Base-by-base conservation (phyloP, 2,797 vertebrate genomes). In the Chiroxiphia lanceolata region DNA sequence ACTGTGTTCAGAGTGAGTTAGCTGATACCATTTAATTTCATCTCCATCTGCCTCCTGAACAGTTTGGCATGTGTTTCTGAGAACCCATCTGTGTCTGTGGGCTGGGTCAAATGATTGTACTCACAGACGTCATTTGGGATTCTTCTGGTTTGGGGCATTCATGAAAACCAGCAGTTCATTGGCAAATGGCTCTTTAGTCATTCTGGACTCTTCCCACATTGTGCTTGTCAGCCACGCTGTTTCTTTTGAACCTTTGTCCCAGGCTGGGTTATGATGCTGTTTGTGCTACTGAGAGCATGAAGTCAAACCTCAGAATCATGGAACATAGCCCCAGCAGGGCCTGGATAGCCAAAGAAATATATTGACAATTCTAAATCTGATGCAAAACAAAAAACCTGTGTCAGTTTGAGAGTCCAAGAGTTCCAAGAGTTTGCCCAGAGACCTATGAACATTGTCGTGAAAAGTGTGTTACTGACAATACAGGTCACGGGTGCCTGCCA, bases 31-130 rank as follows among this genome's bases (percentile, higher is more conserved):
- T 93, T 95, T 95, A 45, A 91, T 96, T 95, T 89, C 80, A 56
- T 95, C 94, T 94, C 96, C 96, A 96, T 96, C 93, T 96, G 96
- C 92, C 96, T 95, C 65, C 91, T 14, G 77, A 97, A n/a, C 69
- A 93, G 70, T 79, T 71, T 94, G 95, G 94, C 95, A 48, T 67
- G 70, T 75, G 90, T 94, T 97, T 87, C 91, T 5, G 34, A 84
- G 54, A 64, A 65, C 60, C 93, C 95, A 97, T 97, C 95, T 97
- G 95, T 91, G 89, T 83, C 95, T 95, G 96, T 93, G 87, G 87
- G 94, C 77, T 93, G 90, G 93, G 94, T 96, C 95, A 97, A 96
- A 78, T 93, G 87, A 96, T 92, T 94, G 88, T 65, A 54, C 84
- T 93, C 79, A 53, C 38, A 92, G 88, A 88, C 77, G 44, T 96